These are phyloP conservation scores for Sinosuthora webbiana DNA, from an alignment of 2,113 vertebrate species.

Conservation along the genomic window DNA sequence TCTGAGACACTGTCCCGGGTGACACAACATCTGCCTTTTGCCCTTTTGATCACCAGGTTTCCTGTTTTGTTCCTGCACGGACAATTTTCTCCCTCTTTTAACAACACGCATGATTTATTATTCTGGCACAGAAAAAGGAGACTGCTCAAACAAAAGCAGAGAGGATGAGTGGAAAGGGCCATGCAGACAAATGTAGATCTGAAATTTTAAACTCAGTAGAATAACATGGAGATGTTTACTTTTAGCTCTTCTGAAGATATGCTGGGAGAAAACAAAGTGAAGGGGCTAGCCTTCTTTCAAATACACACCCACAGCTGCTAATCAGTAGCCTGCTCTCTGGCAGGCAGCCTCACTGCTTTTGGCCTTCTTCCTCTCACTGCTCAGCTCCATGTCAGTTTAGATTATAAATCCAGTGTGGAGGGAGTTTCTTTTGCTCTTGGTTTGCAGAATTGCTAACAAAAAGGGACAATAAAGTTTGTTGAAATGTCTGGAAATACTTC, in stretches of 20 bases:
- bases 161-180: background rate
- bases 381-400: background rate
- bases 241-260: background rate
- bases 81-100: background rate
- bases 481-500: background rate
- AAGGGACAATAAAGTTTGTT: background rate
- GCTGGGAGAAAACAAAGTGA: background rate
- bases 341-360: background rate
- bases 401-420: background rate
- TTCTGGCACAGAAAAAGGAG: background rate
- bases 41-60: background rate
- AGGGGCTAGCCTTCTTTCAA: background rate
- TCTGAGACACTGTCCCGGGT: accelerated
- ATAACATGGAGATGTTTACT: background rate
- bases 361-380: background rate
- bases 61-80: background rate
- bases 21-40: background rate
- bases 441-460: background rate
- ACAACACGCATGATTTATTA: background rate
- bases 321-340: background rate
- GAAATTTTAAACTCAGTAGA: background rate
- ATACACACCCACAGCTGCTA: background rate
- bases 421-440: background rate
- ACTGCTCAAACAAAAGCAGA: background rate
- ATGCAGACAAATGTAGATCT: accelerated